Evolutionary conservation across 2,888 invertebrate genomes (phyloP), one percentile per base, ranked within the genome.

Genomic region (Autographa pulchrina): DNA sequence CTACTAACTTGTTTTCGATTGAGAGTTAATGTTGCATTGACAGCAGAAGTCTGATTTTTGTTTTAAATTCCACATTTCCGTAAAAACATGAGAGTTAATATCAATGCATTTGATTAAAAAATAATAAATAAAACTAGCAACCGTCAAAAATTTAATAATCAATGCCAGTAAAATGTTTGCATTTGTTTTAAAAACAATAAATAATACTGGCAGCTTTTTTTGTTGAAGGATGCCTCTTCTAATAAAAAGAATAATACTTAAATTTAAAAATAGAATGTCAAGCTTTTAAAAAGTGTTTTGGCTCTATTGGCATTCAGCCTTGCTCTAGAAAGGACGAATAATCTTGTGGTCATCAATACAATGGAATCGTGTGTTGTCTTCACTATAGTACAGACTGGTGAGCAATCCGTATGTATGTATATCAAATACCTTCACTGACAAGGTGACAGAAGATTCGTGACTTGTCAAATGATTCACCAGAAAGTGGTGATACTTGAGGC

Each of bases 371-470:
- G 56, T 80, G 35, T 68, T 68, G 69, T 54, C 32, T 59, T 43
- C 56, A 9, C 25, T 25, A 25, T 25, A 25, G 3, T 6, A 35
- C 63, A 67, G 68, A 75, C 74, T 63, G 75, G 73, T 78, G 79
- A 76, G 69, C 62, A 69, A 72, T 70, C 63, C 71, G 70, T 43
- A n/a, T 59, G 70, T 71, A 75, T 78, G 80, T 77, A 70, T 80
- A 78, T 74, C 77, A 75, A 70, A 72, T 65, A 82, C 81, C 79
- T 85, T 85, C 77, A 70, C 63, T 66, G 35, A 48, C 82, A 70
- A 84, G 81, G 81, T 75, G 72, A 76, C 62, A 54, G 58, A 35
- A 35, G 66, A 74, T 18, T 81, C 83, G 85, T 83, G 83, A 84
- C 81, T 76, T 64, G 62, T 31, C 77, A 67, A 65, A 62, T 74